Evolutionary conservation across 2,113 vertebrate genomes (phyloP).

Genomic region (Cepphus grylle): DNA sequence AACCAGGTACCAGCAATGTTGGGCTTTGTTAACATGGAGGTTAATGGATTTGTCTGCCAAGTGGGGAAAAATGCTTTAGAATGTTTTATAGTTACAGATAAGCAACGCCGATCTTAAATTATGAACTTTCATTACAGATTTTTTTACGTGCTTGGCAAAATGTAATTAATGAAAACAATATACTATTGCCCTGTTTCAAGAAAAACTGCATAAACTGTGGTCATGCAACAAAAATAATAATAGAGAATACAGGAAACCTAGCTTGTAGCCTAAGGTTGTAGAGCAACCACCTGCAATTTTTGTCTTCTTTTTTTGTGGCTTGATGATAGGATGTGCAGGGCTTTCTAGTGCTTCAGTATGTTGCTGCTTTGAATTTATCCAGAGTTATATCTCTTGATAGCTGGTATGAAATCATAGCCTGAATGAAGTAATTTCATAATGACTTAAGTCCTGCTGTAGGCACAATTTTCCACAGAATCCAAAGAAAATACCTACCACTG

Average conservation of each 20-base stretch:
- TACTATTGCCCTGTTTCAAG: neutral
- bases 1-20: slow-evolving; percentile 82
- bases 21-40: neutral
- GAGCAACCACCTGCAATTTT: neutral
- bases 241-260: neutral
- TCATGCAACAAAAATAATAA: neutral
- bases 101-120: neutral
- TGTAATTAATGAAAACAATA: neutral
- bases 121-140: neutral
- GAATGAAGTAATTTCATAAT: neutral
- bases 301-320: neutral
- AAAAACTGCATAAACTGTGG: neutral
- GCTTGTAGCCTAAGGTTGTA: neutral
- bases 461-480: neutral
- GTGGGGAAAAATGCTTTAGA: neutral
- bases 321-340: neutral
- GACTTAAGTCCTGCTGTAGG: neutral
- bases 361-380: neutral
- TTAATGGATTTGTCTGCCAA: neutral
- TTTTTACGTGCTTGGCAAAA: neutral
- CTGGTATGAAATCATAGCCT: neutral
- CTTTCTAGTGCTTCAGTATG: neutral
- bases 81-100: neutral
- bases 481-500: neutral
- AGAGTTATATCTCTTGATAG: neutral